Percentiles rank a stretch among this genome's conserved stretches.
Conservation (phyloP, 2,797 vertebrate genomes). For the Halcyon badia region DNA sequence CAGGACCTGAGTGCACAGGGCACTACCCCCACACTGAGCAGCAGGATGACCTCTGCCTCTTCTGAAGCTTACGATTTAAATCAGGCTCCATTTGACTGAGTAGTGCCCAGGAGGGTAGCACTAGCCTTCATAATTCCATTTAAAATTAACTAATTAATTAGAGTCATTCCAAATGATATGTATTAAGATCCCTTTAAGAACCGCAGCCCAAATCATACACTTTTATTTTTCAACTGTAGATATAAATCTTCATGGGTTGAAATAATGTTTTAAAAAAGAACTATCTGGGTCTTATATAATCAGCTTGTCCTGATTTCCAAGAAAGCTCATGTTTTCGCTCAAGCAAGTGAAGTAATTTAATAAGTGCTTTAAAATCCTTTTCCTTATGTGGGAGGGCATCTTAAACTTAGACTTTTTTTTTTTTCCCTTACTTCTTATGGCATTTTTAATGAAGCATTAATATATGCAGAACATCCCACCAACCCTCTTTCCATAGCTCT, state of each 20-base stretch:
- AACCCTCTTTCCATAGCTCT: slow-evolving; percentile 48
- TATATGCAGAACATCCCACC: slow-evolving; percentile 66
- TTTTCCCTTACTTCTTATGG: slow-evolving; percentile 51
- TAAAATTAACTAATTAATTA: slow-evolving; percentile 2
- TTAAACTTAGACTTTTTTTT: slow-evolving; percentile 65
- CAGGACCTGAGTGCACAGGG: fast-evolving
- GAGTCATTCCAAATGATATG: background rate
- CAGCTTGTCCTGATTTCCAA: slow-evolving; percentile 76
- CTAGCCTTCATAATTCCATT: background rate
- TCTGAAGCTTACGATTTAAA: fast-evolving
- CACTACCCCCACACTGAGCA: background rate
- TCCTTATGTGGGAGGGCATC: slow-evolving; percentile 75
- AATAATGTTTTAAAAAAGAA: slow-evolving; percentile 51
- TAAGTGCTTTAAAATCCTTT: slow-evolving; percentile 79
- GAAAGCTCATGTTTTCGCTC: slow-evolving; percentile 78
- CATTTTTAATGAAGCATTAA: slow-evolving; percentile 75
- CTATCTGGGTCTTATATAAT: slow-evolving; percentile 71
- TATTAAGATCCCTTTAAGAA: slow-evolving; percentile 4
- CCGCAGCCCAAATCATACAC: background rate
- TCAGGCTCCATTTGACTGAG: background rate
- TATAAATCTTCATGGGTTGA: slow-evolving; percentile 45
- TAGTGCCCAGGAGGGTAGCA: background rate
- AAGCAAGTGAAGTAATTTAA: slow-evolving; percentile 79
- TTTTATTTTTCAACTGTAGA: background rate
- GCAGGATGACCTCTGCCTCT: background rate